phyloP scores from a whole-genome alignment of 2,113 vertebrate species.

The Austrofundulus limnaeus region DNA sequence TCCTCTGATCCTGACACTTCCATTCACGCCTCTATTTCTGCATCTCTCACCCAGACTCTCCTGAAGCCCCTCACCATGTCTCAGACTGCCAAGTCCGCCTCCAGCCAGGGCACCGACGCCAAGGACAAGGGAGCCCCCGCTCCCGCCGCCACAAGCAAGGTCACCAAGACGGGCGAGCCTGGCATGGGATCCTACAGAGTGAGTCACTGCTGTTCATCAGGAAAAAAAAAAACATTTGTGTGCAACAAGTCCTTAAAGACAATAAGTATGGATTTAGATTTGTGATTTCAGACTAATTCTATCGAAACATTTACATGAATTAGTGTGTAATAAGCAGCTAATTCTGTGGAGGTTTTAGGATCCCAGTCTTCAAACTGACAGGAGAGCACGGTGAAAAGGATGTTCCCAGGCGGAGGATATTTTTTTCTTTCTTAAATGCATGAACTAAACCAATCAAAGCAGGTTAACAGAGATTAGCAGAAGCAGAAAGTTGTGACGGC shows the following conservation, averaged over 20 bases:
- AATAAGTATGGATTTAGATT: too few relatives aligned
- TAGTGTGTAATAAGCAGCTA: neutral
- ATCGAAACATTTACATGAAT: too few relatives aligned
- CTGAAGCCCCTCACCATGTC: constrained; percentile 83
- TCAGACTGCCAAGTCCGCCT: constrained; percentile 82
- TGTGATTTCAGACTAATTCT: too few relatives aligned
- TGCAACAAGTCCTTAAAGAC: too few relatives aligned
- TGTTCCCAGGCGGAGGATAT: too few relatives aligned
- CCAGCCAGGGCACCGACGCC: constrained; percentile 82
- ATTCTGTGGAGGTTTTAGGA: neutral
- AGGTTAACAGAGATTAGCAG: neutral
- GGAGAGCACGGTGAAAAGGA: too few relatives aligned
- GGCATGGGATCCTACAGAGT: constrained; percentile 85
- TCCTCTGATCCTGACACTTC: constrained; percentile 21
- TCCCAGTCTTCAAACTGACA: neutral
- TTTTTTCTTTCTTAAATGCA: too few relatives aligned
- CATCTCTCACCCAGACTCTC: constrained; percentile 47
- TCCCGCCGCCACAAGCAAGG: constrained; percentile 77
- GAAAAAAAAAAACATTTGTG: too few relatives aligned
- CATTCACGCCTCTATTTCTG: constrained; percentile 30
- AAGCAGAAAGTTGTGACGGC: too few relatives aligned
- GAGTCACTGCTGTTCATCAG: constrained; percentile 60
- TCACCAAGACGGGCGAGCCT: constrained; percentile 83
- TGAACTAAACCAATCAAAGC: neutral
- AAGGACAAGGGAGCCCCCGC: constrained; percentile 83